Evolutionary conservation across 2,797 vertebrate genomes (phyloP), one percentile per base, ranked within the genome.

Genomic region (Arnoldichthys spilopterus): DNA sequence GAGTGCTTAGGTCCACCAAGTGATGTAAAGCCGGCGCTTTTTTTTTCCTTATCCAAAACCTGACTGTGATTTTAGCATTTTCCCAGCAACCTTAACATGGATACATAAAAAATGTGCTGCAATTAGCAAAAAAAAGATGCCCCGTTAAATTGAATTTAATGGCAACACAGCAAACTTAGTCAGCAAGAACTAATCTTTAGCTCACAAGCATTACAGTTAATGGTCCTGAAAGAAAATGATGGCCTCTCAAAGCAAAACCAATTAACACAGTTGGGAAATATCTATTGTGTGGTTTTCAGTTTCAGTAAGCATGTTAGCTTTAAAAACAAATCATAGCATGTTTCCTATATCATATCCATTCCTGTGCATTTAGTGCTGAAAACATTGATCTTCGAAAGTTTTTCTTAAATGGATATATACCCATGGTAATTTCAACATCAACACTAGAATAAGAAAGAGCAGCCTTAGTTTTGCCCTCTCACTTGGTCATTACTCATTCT

Each of bases 221-320:
- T 93, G 93, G 90, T 85, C 91, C 91, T 83, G 89, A 93, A 93
- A 93, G 90, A 92, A 93, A 94, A 93, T 91, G 88, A 93, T 92
- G 90, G 90, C 90, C 90, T 91, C 90, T 93, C 89, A 94, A 91
- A 91, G 91, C 91, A 92, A 93, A 93, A 92, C 91, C 91, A 92
- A 93, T 94, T 93, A 94, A 92, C 90, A 91, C 83, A 72, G 85
- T 91, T 90, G 85, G 87, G 82, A 88, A 90, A 91, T 89, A 90
- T 91, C 87, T 82, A 87, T 85, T 90, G 90, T 87, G 90, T 90
- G 90, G 88, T 90, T 91, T 88, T 89, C 87, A 92, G 89, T 91
- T 90, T 91, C 88, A 88, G 87, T 88, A 81, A 76, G 72, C 53
- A n/a, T 72, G 74, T 67, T 22, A 32, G 76, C 68, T 76, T 82